Percentiles rank a stretch among this genome's conserved stretches.
phyloP scores from a whole-genome alignment of 2,113 vertebrate species.

The Plestiodon gilberti region DNA sequence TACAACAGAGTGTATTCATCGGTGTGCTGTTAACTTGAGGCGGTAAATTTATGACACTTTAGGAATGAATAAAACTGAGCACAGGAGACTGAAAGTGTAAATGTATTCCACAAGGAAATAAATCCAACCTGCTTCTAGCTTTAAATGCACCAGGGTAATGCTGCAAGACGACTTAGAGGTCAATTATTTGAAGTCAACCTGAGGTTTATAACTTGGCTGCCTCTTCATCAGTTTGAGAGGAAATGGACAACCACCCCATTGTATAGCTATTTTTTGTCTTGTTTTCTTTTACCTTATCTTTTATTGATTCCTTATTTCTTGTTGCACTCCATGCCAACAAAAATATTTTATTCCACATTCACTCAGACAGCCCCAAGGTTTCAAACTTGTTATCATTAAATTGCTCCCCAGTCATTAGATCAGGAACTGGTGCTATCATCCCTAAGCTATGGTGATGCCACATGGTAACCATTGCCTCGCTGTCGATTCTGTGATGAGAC shows the following conservation, averaged over 20 bases:
- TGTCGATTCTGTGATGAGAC: background rate
- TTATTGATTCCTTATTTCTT: background rate
- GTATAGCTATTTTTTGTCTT: background rate
- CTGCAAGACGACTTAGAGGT: conserved; percentile 35
- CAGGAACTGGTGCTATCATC: background rate
- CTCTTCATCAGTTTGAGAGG: conserved; percentile 7
- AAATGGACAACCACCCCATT: background rate
- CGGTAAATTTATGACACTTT: conserved; percentile 63
- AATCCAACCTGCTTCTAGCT: conserved; percentile 28
- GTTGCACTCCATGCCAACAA: background rate
- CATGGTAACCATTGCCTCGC: background rate
- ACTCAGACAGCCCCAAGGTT: background rate
- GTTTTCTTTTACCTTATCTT: background rate
- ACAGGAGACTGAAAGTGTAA: conserved; percentile 50
- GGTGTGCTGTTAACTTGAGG: conserved; percentile 58
- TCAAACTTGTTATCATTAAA: background rate
- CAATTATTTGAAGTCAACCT: background rate
- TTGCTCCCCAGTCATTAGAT: background rate
- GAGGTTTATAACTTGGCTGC: conserved; percentile 6
- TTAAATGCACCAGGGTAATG: conserved; percentile 16
- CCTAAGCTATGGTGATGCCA: background rate
- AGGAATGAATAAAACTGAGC: conserved; percentile 56
- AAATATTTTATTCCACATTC: background rate
- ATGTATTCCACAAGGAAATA: conserved; percentile 47
- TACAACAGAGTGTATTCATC: conserved; percentile 40